phyloP scores from a whole-genome alignment of 2,797 vertebrate genomes.

The Megaceryle alcyon region DNA sequence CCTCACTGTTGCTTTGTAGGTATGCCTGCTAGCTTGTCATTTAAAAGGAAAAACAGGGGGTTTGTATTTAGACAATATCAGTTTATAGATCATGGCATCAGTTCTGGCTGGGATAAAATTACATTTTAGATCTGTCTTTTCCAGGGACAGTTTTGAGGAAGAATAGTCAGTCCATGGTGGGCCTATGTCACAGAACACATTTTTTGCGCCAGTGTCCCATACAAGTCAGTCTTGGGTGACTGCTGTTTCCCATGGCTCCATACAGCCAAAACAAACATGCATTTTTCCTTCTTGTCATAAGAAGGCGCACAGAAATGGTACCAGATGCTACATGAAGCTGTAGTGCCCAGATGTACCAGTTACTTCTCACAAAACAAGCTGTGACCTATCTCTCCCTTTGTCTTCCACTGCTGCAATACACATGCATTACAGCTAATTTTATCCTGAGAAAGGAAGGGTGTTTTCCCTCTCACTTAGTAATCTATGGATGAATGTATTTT shows the following conservation, averaged over 20 bases:
- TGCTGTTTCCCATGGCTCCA: not conserved
- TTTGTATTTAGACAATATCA: not conserved
- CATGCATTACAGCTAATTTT: not conserved
- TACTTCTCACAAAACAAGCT: not conserved
- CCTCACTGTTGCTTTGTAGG: not conserved
- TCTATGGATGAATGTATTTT: fast-evolving
- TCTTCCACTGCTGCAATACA: not conserved
- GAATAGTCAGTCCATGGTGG: not conserved
- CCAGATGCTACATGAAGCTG: not conserved
- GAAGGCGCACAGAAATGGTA: not conserved
- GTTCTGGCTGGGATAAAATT: not conserved
- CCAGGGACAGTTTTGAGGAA: not conserved
- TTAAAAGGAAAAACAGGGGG: not conserved
- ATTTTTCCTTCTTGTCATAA: not conserved
- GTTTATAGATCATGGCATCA: not conserved
- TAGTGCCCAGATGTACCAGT: not conserved
- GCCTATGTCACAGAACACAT: not conserved
- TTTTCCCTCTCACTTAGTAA: not conserved
- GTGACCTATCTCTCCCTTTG: not conserved
- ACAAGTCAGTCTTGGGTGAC: not conserved
- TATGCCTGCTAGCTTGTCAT: not conserved
- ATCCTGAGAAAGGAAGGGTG: not conserved
- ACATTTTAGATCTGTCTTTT: not conserved
- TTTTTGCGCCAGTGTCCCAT: not conserved
- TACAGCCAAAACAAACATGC: not conserved